Conservation (phyloP, 2,797 vertebrate genomes). For the Platalea minor region DNA sequence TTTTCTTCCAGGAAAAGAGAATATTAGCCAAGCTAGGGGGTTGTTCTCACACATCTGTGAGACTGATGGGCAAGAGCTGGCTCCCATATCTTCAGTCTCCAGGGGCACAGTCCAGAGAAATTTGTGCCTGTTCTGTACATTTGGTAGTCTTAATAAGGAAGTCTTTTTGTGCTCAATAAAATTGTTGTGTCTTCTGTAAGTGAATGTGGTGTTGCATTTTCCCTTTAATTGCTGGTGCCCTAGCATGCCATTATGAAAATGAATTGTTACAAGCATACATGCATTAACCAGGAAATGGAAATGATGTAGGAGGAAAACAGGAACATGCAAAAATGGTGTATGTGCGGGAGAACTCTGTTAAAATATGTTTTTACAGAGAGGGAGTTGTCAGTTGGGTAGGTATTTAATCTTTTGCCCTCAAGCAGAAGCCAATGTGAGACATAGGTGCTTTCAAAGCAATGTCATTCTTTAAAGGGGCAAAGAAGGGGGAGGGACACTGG, state of each 20-base stretch:
- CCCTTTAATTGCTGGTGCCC: background rate
- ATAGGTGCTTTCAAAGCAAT: background rate
- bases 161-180: background rate
- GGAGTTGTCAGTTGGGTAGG: background rate
- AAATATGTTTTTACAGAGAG: background rate
- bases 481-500: background rate
- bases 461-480: background rate
- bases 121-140: background rate
- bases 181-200: background rate
- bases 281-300: background rate
- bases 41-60: background rate
- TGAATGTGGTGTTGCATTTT: background rate
- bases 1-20: background rate
- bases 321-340: background rate
- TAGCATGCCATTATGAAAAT: background rate
- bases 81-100: background rate
- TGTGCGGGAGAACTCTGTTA: background rate
- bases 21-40: background rate
- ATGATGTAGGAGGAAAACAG: background rate
- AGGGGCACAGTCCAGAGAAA: background rate
- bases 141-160: background rate
- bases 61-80: background rate
- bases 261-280: background rate
- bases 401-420: background rate
- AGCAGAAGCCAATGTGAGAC: background rate